Conservation (phyloP, 2,797 vertebrate genomes). For the Pyrocephalus nanus region DNA sequence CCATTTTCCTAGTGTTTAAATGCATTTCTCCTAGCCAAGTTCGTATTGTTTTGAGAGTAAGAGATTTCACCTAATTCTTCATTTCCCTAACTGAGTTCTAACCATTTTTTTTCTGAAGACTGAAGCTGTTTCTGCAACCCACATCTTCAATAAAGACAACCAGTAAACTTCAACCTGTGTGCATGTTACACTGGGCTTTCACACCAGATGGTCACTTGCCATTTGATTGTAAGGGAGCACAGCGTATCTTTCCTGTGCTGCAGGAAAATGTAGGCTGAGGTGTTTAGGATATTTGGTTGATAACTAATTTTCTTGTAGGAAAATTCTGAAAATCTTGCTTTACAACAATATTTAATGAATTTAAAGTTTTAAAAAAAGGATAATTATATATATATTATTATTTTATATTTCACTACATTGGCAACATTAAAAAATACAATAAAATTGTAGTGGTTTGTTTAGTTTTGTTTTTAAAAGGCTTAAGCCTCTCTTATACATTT, state of each 20-base stretch:
- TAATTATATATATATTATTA: neutral
- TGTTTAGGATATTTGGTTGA: neutral
- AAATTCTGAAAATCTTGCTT: neutral
- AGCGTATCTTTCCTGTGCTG: neutral
- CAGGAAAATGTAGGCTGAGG: neutral
- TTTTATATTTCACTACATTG: neutral
- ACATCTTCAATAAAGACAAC: neutral
- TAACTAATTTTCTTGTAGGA: neutral
- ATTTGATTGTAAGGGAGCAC: neutral
- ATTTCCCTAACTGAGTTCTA: neutral
- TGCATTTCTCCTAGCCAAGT: rapidly evolving
- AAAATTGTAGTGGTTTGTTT: neutral
- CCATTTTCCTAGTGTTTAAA: neutral
- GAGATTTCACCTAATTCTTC: neutral
- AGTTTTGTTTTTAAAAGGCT: neutral
- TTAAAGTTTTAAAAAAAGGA: neutral
- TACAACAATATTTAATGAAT: neutral
- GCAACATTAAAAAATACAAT: neutral
- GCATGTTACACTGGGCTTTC: neutral
- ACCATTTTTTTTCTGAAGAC: neutral
- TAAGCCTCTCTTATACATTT: neutral
- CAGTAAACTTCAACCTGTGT: neutral
- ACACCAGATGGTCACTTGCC: neutral
- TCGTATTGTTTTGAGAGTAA: neutral
- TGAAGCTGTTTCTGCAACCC: neutral